Percentiles rank a stretch among this genome's conserved stretches.
Conservation (phyloP, 2,797 vertebrate genomes). For the Petrocephalus schoutedeni region DNA sequence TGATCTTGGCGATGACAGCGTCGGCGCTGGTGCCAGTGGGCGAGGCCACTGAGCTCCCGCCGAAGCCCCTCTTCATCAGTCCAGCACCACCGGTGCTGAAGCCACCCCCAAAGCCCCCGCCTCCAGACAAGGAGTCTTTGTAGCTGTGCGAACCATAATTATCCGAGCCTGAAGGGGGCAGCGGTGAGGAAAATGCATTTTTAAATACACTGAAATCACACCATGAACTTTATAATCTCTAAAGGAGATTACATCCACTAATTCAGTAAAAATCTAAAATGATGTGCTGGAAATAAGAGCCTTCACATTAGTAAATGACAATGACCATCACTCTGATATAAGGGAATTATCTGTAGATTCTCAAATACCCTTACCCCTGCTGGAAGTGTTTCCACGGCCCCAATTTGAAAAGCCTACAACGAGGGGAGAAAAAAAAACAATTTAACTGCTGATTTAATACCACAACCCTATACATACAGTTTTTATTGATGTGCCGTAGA, state of each 20-base stretch:
- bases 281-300: neutral
- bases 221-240: neutral
- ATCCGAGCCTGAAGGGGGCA: slow-evolving; percentile 64
- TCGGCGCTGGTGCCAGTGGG: slow-evolving; percentile 67
- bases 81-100: slow-evolving; percentile 60
- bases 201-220: neutral
- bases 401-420: slow-evolving; percentile 64
- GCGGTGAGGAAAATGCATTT: neutral
- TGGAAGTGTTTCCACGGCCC: slow-evolving; percentile 59
- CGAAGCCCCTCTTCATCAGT: slow-evolving; percentile 63
- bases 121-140: slow-evolving; percentile 68
- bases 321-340: neutral
- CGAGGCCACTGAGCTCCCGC: slow-evolving; percentile 57
- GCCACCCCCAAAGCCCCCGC: slow-evolving; percentile 60
- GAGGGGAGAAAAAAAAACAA: neutral
- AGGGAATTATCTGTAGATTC: neutral
- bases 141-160: slow-evolving; percentile 75
- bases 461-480: neutral
- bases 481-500: neutral
- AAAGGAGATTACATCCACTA: neutral
- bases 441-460: neutral
- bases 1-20: slow-evolving; percentile 79
- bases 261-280: neutral
- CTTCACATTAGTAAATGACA: neutral
- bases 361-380: slow-evolving; percentile 54